Evolutionary conservation across 1,140 invertebrate genomes (phyloP).

Genomic region (Rhyacophila brunnea): DNA sequence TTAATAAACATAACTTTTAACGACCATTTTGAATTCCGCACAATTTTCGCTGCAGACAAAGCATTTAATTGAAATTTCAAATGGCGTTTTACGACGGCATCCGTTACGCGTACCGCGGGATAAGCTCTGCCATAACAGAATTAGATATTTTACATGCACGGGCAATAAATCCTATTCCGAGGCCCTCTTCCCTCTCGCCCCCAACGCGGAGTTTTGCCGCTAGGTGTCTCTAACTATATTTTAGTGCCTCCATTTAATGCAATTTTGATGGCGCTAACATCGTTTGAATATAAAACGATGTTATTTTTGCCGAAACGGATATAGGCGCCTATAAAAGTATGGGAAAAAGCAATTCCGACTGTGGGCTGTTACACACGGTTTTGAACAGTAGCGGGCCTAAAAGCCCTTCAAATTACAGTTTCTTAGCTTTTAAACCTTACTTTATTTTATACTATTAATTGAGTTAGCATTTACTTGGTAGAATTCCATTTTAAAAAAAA

Average conservation of each 20-base stretch:
- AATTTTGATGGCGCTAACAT: constrained; percentile 35
- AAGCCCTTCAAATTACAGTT: no score
- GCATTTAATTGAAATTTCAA: constrained; percentile 17
- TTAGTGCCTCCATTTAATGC: constrained; percentile 36
- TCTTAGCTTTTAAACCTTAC: no score
- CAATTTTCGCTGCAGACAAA: constrained; percentile 1
- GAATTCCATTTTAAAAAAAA: no score
- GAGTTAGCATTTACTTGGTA: no score
- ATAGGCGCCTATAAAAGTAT: constrained; percentile 28
- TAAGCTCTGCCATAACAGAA: constrained; percentile 26
- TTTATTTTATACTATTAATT: no score
- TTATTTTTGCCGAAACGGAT: constrained; percentile 35
- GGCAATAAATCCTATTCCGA: constrained; percentile 32
- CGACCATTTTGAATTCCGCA: no score
- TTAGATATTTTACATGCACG: constrained; percentile 36
- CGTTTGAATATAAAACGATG: constrained; percentile 37
- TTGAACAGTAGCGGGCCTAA: no score
- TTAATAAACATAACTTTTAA: no score
- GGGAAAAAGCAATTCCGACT: constrained; percentile 28
- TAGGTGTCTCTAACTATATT: constrained; percentile 33
- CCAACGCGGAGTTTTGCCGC: neutral
- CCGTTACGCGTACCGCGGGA: constrained; percentile 4
- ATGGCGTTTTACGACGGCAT: constrained; percentile 20
- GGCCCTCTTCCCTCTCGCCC: neutral
- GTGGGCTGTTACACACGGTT: constrained; percentile 19